These are phyloP conservation scores for Larimichthys polyactis DNA, from an alignment of 2,113 vertebrate genomes.

Conservation along the genomic window DNA sequence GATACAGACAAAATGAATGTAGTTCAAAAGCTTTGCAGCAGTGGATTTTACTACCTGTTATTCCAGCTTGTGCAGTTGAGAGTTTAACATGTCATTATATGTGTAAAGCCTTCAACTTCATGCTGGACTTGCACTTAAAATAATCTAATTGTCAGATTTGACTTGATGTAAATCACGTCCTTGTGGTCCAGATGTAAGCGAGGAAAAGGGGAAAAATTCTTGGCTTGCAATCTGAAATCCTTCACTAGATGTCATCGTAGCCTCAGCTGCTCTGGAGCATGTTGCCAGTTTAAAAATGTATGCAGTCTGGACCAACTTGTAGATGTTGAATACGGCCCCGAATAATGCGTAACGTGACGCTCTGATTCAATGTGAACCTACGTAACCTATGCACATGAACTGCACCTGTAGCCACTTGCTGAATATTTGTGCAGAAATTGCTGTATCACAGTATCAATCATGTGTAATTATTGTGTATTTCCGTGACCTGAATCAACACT, in stretches of 20 bases:
- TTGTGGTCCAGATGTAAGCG: conserved; percentile 7
- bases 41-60: conserved; percentile 25
- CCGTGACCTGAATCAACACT: conserved; percentile 30
- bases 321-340: conserved; percentile 6
- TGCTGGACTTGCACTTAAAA: not conserved
- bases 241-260: conserved; percentile 75
- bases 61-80: not conserved
- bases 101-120: not conserved
- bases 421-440: conserved; percentile 18
- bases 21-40: conserved; percentile 9
- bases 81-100: not conserved
- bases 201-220: not conserved
- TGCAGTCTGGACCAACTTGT: conserved; percentile 23
- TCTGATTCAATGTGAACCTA: conserved; percentile 21
- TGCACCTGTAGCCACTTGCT: conserved; percentile 40
- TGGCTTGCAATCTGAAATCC: conserved; percentile 56
- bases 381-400: conserved; percentile 11
- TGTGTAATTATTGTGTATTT: conserved; percentile 46
- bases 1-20: conserved; percentile 40
- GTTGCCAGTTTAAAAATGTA: not conserved
- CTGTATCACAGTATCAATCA: conserved; percentile 31
- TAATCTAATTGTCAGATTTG: not conserved
- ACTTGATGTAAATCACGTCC: conserved; percentile 1
- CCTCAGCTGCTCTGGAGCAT: conserved; percentile 25
- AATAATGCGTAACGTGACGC: conserved; percentile 12